These are phyloP conservation scores for Bombus superbus DNA, from an alignment of 1,140 invertebrate species.

Conservation along the genomic window DNA sequence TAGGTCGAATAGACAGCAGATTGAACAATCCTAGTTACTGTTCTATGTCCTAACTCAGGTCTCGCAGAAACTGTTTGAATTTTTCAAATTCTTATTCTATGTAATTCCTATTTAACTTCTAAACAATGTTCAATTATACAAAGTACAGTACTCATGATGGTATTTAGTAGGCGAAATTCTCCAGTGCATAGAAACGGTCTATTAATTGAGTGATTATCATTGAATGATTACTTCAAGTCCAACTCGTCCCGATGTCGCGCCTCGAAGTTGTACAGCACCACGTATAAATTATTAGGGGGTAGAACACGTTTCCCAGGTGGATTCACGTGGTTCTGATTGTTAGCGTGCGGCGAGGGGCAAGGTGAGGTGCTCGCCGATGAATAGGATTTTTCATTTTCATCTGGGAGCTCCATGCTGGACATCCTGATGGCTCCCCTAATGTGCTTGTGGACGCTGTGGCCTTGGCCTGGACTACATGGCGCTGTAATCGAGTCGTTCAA, in stretches of 20 bases:
- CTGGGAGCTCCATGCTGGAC: slow-evolving; percentile 95
- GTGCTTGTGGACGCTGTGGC: slow-evolving; percentile 77
- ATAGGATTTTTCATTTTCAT: slow-evolving; percentile 95
- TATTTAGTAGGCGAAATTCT: too few relatives aligned
- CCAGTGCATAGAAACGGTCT: too few relatives aligned
- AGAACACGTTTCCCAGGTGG: slow-evolving; percentile 82
- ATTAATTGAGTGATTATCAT: not conserved
- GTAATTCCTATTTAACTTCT: too few relatives aligned
- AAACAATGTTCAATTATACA: too few relatives aligned
- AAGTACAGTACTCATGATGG: too few relatives aligned
- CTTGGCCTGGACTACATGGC: slow-evolving; percentile 92
- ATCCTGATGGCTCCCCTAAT: slow-evolving; percentile 90
- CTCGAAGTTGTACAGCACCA: slow-evolving; percentile 97
- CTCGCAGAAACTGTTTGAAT: too few relatives aligned
- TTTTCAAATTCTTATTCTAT: too few relatives aligned
- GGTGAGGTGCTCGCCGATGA: slow-evolving; percentile 96
- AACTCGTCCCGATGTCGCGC: slow-evolving; percentile 96
- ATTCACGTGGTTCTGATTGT: slow-evolving; percentile 80
- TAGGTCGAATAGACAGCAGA: too few relatives aligned
- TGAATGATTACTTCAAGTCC: slow-evolving; percentile 90
- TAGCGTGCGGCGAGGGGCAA: slow-evolving; percentile 90
- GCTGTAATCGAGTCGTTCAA: slow-evolving; percentile 83
- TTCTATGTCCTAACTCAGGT: too few relatives aligned
- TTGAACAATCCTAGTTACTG: too few relatives aligned
- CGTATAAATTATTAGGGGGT: slow-evolving; percentile 95